Evolutionary conservation across 2,113 vertebrate genomes (phyloP).

Genomic region (Pavo muticus): DNA sequence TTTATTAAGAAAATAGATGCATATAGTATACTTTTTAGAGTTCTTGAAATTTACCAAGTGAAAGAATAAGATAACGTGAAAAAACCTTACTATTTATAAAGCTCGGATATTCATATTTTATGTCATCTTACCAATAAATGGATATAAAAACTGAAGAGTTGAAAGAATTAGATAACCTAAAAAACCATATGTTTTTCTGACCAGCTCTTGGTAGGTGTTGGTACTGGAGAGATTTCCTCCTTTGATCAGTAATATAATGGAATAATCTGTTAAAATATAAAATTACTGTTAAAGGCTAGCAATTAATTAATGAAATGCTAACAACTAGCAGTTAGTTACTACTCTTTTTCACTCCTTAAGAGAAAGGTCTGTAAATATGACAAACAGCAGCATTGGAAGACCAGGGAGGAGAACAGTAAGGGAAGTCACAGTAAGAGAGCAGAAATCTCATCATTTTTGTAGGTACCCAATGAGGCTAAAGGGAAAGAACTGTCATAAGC

Average conservation of each 20-base stretch:
- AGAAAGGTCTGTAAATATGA: neutral
- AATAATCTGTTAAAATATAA: conserved; percentile 87
- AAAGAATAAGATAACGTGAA: neutral
- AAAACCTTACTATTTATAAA: neutral
- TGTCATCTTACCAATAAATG: conserved; percentile 90
- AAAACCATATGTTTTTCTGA: conserved; percentile 89
- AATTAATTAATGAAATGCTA: no score
- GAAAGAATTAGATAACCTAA: conserved; percentile 90
- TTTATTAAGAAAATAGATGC: neutral
- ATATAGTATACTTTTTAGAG: neutral
- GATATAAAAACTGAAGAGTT: conserved; percentile 92
- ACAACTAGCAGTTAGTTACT: neutral
- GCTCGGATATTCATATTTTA: neutral
- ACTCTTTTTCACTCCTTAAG: neutral
- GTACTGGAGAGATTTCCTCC: conserved; percentile 88
- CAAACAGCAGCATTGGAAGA: neutral
- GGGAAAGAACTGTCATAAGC: neutral
- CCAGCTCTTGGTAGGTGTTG: conserved; percentile 91
- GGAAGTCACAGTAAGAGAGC: neutral
- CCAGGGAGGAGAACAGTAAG: neutral
- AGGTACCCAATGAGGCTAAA: neutral
- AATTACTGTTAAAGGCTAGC: neutral
- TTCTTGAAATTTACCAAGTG: neutral
- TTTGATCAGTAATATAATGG: conserved; percentile 93
- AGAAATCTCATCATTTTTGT: neutral